Percentiles rank a stretch among this genome's conserved stretches.
Conservation (phyloP, 2,113 vertebrate species). For the Eretmodus cyanostictus region DNA sequence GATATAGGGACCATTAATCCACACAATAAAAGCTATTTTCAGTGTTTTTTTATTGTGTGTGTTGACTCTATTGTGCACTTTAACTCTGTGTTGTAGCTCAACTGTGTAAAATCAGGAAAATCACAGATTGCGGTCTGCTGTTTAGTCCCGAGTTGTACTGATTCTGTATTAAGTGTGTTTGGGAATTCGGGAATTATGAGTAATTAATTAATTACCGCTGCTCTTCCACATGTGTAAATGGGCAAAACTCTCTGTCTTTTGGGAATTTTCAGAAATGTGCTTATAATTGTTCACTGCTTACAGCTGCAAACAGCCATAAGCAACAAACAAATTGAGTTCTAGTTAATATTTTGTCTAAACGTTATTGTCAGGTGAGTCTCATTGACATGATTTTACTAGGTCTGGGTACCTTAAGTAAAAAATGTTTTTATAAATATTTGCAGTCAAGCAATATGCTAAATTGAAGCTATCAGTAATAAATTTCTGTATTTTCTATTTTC, state of each 20-base stretch:
- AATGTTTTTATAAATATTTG: neutral
- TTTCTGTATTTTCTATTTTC: neutral
- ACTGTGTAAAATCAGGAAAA: neutral
- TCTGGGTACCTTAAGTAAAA: neutral
- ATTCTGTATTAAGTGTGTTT: neutral
- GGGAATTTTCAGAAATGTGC: neutral
- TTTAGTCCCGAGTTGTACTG: neutral
- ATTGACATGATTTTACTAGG: neutral
- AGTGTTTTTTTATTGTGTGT: rapidly evolving
- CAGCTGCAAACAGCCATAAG: neutral
- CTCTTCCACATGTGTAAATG: neutral
- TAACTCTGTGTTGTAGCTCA: neutral
- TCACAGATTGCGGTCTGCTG: rapidly evolving
- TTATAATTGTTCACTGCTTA: neutral
- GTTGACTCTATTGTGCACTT: neutral
- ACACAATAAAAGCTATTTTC: neutral
- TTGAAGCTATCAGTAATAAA: neutral
- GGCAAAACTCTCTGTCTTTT: neutral
- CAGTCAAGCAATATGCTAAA: neutral
- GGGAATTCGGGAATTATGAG: neutral
- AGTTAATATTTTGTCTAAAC: neutral
- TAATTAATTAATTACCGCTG: neutral
- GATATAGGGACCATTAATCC: rapidly evolving
- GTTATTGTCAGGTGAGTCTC: neutral
- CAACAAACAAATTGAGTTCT: too few species aligned